Percentiles rank a stretch among this genome's conserved stretches.
Conservation (phyloP, 2,888 invertebrate genomes). For the Cylindroiulus punctatus region DNA sequence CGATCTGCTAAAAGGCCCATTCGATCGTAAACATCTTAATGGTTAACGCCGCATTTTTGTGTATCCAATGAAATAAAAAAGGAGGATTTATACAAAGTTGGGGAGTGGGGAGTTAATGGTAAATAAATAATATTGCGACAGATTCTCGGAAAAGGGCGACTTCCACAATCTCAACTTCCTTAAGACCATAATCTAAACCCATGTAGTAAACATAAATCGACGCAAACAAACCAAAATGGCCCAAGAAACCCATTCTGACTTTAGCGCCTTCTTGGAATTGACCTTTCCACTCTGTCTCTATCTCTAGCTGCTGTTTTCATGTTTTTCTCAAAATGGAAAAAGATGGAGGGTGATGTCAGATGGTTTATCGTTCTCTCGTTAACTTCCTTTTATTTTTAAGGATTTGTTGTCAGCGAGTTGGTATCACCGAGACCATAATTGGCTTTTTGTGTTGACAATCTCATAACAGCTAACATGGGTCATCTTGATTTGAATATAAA, state of each 20-base stretch:
- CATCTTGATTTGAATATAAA: too few relatives aligned
- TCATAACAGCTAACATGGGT: too few relatives aligned
- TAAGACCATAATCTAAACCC: constrained; percentile 32
- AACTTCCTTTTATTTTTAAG: background rate
- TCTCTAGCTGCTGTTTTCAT: background rate
- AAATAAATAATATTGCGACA: constrained; percentile 32
- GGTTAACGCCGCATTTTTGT: background rate
- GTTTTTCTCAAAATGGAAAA: background rate
- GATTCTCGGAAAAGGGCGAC: constrained; percentile 6
- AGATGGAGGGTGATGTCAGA: background rate
- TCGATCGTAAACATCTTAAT: constrained; percentile 26
- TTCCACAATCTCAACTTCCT: constrained; percentile 19
- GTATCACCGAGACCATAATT: background rate
- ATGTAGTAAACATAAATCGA: constrained; percentile 32
- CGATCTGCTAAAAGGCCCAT: constrained; percentile 26
- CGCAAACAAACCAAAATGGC: constrained; percentile 25
- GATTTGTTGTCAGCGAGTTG: background rate
- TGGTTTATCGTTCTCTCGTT: background rate
- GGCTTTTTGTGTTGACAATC: too few relatives aligned
- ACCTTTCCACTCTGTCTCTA: constrained; percentile 9
- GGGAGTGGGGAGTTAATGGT: constrained; percentile 20
- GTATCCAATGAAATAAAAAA: constrained; percentile 27
- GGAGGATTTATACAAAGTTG: background rate
- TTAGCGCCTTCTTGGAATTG: background rate
- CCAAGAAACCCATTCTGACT: constrained; percentile 9